phyloP scores from a whole-genome alignment of 2,113 vertebrate genomes.

The Perca schrenkii region DNA sequence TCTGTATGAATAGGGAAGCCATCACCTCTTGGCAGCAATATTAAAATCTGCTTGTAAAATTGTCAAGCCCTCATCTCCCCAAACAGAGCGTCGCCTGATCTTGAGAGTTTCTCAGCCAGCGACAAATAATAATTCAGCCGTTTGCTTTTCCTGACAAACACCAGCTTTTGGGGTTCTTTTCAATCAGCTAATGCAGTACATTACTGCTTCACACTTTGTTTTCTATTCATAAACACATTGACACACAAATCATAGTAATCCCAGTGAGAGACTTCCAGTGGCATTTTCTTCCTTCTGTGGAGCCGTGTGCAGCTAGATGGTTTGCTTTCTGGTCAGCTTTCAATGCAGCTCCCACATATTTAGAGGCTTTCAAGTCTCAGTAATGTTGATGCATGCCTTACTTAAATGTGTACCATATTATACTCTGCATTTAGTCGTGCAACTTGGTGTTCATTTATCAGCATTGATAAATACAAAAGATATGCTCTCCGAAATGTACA shows the following conservation, averaged over 20 bases:
- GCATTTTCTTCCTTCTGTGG: not conserved
- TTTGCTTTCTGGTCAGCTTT: constrained; percentile 31
- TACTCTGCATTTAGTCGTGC: not conserved
- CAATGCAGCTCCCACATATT: not conserved
- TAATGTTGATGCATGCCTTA: constrained; percentile 11
- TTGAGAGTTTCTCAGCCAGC: constrained; percentile 28
- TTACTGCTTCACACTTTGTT: constrained; percentile 35
- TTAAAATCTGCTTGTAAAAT: constrained; percentile 71
- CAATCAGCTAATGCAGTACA: constrained; percentile 12
- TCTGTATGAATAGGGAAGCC: constrained; percentile 52
- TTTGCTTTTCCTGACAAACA: constrained; percentile 45
- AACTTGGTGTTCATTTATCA: not conserved
- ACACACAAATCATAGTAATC: constrained; percentile 57
- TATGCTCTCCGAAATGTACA: not conserved
- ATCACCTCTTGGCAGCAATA: constrained; percentile 61
- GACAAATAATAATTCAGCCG: constrained; percentile 36
- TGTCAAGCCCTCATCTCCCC: constrained; percentile 55
- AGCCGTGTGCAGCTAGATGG: not conserved
- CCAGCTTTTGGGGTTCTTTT: constrained; percentile 24
- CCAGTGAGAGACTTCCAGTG: constrained; percentile 30
- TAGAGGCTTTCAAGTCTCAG: not conserved
- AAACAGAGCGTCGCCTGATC: constrained; percentile 38
- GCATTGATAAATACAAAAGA: not conserved
- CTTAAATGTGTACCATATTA: not conserved
- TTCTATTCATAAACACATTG: constrained; percentile 19